Conservation (phyloP, 2,113 vertebrate species). For the Misgurnus mizolepis region DNA sequence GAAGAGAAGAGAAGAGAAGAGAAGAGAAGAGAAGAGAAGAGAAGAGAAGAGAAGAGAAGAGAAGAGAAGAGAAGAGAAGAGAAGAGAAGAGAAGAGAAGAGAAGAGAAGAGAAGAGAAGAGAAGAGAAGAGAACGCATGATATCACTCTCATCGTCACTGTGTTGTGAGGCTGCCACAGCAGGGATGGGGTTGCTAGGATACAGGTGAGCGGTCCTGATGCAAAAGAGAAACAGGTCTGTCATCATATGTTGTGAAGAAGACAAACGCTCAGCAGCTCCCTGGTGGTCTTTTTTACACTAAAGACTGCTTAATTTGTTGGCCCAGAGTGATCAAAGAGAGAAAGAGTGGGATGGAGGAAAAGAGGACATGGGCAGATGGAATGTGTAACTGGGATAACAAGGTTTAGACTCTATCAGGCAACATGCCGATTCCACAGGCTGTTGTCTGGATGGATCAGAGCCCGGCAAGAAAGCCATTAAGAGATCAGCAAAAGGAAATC, state of each 20-base stretch:
- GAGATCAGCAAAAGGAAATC: conserved; percentile 2
- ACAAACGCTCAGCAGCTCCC: conserved; percentile 59
- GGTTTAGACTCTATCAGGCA: conserved; percentile 52
- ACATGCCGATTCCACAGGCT: conserved; percentile 22
- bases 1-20: not conserved
- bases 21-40: not conserved
- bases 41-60: not conserved
- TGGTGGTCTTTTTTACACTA: conserved; percentile 27
- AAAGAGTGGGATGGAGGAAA: conserved; percentile 2
- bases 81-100: conserved; percentile 7
- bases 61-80: not conserved
- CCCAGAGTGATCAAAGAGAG: conserved; percentile 45
- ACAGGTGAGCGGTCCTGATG: conserved; percentile 78
- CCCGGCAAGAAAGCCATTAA: conserved; percentile 9
- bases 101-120: conserved; percentile 1
- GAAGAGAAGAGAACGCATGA: conserved; percentile 26
- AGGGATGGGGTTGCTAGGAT: conserved; percentile 81
- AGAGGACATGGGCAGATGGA: conserved; percentile 47
- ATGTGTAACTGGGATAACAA: conserved; percentile 49
- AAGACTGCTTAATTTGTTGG: conserved; percentile 68
- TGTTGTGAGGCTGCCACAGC: conserved; percentile 61
- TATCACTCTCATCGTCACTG: conserved; percentile 42
- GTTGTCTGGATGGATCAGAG: conserved; percentile 46
- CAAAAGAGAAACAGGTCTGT: conserved; percentile 69
- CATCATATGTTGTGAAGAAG: conserved; percentile 66